These are phyloP conservation scores for Drosophila fungiperda DNA, from an alignment of 2,888 invertebrate species.

Conservation along the genomic window DNA sequence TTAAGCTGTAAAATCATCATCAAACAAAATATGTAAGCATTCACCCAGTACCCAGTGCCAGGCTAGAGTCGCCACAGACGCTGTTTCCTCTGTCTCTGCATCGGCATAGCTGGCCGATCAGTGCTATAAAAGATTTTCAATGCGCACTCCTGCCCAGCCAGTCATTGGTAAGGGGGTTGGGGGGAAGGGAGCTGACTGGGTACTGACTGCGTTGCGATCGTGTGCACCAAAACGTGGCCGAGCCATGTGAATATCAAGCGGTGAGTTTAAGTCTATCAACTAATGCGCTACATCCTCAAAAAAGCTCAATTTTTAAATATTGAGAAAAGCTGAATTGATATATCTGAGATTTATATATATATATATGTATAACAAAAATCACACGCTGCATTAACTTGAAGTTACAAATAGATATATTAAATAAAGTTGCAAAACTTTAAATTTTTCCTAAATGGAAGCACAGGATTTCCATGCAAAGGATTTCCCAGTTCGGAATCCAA, in stretches of 20 bases:
- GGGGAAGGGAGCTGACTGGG: neutral
- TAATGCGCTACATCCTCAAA: slow-evolving; percentile 55
- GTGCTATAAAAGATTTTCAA: slow-evolving; percentile 67
- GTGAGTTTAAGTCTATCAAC: slow-evolving; percentile 40
- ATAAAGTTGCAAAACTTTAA: neutral
- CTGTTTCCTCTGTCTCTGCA: slow-evolving; percentile 11
- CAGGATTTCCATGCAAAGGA: neutral
- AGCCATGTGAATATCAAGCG: slow-evolving; percentile 34
- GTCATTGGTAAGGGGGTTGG: slow-evolving; percentile 2
- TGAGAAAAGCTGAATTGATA: neutral
- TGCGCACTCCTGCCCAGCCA: slow-evolving; percentile 39
- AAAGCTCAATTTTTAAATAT: neutral
- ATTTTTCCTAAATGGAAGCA: neutral
- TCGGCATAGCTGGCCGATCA: slow-evolving; percentile 27
- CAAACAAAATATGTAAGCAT: slow-evolving; percentile 77
- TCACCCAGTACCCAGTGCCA: slow-evolving; percentile 27
- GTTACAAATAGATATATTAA: neutral
- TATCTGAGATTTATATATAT: neutral
- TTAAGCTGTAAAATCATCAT: slow-evolving; percentile 85
- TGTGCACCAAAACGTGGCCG: slow-evolving; percentile 66
- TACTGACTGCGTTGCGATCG: slow-evolving; percentile 49
- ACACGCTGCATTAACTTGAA: neutral
- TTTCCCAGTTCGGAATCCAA: neutral
- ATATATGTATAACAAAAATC: neutral
- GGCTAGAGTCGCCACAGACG: slow-evolving; percentile 9